phyloP scores from a whole-genome alignment of 1,140 invertebrate species.

The Aphidius gifuensis region DNA sequence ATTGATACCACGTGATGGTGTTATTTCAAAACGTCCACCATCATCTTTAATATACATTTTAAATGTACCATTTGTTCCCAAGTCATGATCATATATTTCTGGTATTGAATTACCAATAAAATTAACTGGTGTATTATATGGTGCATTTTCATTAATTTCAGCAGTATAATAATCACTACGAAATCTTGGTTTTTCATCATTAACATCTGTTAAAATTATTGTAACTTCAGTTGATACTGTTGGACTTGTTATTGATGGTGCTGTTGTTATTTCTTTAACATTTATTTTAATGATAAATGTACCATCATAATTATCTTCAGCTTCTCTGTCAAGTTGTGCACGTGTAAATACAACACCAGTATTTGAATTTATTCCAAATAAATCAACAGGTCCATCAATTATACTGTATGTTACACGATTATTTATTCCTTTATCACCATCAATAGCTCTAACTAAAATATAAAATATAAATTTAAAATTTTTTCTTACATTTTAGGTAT shows the following conservation, averaged over 20 bases:
- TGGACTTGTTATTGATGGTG: conserved; percentile 66
- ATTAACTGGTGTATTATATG: conserved; percentile 83
- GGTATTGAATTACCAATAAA: conserved; percentile 78
- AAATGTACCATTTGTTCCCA: conserved; percentile 92
- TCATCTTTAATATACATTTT: conserved; percentile 76
- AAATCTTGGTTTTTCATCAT: conserved; percentile 89
- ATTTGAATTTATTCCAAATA: conserved; percentile 75
- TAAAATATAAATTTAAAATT: conserved; percentile 27
- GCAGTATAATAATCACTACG: conserved; percentile 74
- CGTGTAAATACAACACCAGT: conserved; percentile 79
- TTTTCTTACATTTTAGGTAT: not conserved
- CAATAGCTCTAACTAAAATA: conserved; percentile 75
- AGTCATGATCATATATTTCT: conserved; percentile 89
- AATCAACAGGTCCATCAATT: conserved; percentile 65
- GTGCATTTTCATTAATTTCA: conserved; percentile 89
- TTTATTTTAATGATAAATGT: conserved; percentile 84
- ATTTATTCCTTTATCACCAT: conserved; percentile 88
- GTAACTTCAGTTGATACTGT: conserved; percentile 85
- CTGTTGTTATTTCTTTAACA: conserved; percentile 61
- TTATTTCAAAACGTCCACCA: conserved; percentile 83
- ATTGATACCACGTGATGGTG: conserved; percentile 83
- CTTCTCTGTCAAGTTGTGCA: conserved; percentile 76
- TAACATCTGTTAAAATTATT: conserved; percentile 89
- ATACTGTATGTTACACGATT: conserved; percentile 83
- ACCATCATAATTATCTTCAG: conserved; percentile 73